Base-by-base conservation (phyloP, 2,888 invertebrate genomes). In the Brachynemurus nebulosus region DNA sequence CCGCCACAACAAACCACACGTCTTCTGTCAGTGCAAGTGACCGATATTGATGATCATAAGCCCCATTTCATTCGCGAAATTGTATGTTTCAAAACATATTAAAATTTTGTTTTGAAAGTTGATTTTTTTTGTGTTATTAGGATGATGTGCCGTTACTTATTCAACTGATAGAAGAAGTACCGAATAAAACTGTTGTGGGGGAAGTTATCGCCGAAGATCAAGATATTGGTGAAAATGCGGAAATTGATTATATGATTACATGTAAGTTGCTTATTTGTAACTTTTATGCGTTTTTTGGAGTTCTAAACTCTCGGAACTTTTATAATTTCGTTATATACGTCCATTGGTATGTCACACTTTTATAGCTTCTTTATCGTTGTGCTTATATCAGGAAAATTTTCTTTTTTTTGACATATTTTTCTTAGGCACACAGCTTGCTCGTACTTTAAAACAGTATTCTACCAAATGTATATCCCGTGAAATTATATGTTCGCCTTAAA, bases 31-130 rank as follows among this genome's bases (percentile, higher is more conserved):
- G 76, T 88, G 0, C 66, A 69, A 40, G 69, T 86, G 0, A 68
- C 74, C 2, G 86, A 88, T 53, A 74, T 84, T 9, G 86, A 88
- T 55, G 86, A 88, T 56, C 84, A 86, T 55, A 75, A 76, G 49
- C 86, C 86, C 0, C 70, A 74, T 46, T 86, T 88, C 52, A 68
- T 67, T 7, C 65, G 85, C 47, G 76, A 71, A 48, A 62, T 77
- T 54, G 84, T 83, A 59, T 70, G 70, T 58, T 51, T 56, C 43
- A n/a, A n/a, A n/a, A n/a, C 5, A 1, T 35, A 27, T 27, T 27
- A 12, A 27, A 27, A 27, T n/a, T 12, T 27, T n/a, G 16, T 42
- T 38, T 45, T 45, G n/a, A 34, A n/a, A 34, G n/a, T n/a, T 17
- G 17, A 1, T 19, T 16, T 6, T 35, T 48, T 44, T 21, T 20